phyloP scores from a whole-genome alignment of 2,888 invertebrate genomes.

The Bhutanitis thaidina region DNA sequence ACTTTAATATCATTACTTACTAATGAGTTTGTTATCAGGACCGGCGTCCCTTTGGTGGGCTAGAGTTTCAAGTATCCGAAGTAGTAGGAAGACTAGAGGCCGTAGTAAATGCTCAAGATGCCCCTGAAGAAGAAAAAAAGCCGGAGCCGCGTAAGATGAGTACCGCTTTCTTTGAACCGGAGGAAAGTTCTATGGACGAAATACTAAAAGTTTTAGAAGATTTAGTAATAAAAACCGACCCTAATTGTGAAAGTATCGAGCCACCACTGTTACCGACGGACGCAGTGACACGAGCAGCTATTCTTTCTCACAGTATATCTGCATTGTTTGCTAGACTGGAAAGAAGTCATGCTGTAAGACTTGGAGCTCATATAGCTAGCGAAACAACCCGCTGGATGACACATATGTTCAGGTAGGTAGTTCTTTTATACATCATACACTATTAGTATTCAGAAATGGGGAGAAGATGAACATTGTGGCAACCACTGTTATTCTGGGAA shows the following conservation, averaged over 20 bases:
- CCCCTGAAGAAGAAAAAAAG: conserved; percentile 59
- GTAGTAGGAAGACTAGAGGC: conserved; percentile 86
- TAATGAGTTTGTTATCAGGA: conserved; percentile 54
- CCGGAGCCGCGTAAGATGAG: conserved; percentile 70
- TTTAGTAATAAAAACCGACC: conserved; percentile 80
- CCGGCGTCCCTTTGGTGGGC: conserved; percentile 81
- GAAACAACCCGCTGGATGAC: conserved; percentile 94
- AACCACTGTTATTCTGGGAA: too few relatives aligned
- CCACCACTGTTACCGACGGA: conserved; percentile 82
- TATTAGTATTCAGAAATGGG: too few relatives aligned
- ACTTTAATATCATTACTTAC: background rate
- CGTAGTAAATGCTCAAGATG: conserved; percentile 73
- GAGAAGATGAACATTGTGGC: too few relatives aligned
- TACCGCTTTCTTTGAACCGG: conserved; percentile 74
- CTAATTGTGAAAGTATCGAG: conserved; percentile 82
- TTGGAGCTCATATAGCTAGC: conserved; percentile 89
- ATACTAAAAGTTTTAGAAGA: conserved; percentile 81
- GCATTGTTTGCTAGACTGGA: conserved; percentile 93
- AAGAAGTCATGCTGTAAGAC: conserved; percentile 86
- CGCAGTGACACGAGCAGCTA: conserved; percentile 79
- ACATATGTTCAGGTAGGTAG: conserved; percentile 88
- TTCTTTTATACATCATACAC: too few relatives aligned
- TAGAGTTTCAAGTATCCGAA: conserved; percentile 87
- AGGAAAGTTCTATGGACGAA: conserved; percentile 80
- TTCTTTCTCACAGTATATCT: conserved; percentile 92